Evolutionary conservation across 1,140 invertebrate species (phyloP), one percentile per base, ranked within the genome.

Genomic region (Calephelis virginiensis): DNA sequence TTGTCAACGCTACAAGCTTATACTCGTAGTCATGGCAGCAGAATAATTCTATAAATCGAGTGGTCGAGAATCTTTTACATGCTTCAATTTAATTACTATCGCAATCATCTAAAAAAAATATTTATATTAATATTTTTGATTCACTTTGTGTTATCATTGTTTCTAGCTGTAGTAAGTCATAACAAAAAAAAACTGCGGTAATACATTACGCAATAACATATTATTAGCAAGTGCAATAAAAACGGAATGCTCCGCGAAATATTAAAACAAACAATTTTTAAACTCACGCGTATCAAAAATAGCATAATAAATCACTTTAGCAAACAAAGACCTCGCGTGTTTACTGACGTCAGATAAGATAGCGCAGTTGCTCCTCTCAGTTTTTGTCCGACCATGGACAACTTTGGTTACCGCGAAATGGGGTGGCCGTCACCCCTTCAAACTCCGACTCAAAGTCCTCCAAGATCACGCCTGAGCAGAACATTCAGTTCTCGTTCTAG

Each of bases 371-470:
- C 69, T 65, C 56, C 62, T 69, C 5, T 76, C 70, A 81, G 75
- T 81, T 59, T 70, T 64, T 62, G 71, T 74, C 69, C 71, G 64
- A 69, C 77, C 63, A 81, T 81, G 79, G 79, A 81, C 79, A 91
- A 91, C 82, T 91, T 91, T 74, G 89, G 89, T 73, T 91, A 91
- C 69, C 89, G 89, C 73, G 89, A 91, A 63, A 86, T 89, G 85
- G 82, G 81, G 64, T 87, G 85, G 84, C 81, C 84, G 53, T 78
- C 83, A 63, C 80, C 83, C n/a, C 70, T 81, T 0, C 82, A 83
- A 45, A 83, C 84, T 7, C 83, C 82, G 8, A 67, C 76, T 9
- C 63, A 73, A 12, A 79, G 79, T 7, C 73, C 83, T 0, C 77
- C 75, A 1, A 76, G 85, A 66, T 73, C 78, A 0, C 80, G 81